Base-by-base conservation (phyloP, 2,797 vertebrate genomes). In the Perodicticus potto region DNA sequence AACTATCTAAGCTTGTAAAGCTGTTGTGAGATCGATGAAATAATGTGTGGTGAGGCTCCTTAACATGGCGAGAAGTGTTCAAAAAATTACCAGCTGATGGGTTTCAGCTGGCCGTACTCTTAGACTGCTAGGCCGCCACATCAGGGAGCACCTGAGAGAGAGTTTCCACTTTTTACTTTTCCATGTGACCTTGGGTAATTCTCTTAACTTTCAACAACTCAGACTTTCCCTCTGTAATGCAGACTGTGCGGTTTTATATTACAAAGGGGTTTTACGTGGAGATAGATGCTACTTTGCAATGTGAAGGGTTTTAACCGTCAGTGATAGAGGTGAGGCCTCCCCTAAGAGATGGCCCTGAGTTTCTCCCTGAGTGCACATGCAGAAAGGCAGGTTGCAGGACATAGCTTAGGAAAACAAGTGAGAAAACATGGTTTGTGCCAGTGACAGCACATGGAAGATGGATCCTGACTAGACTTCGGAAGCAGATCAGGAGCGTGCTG, bases 401-500 rank as follows among this genome's bases (percentile, higher is more conserved):
- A 96, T 82, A 97, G 92, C 93, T 97, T 96, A 74, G 88, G 96
- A 95, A 97, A 97, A 95, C 86, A 97, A 98, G 96, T 65, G 93
- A 94, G 92, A 19, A 74, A 94, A 95, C 97, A 84, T 45, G 80
- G 95, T 32, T 97, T 37, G 7, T 84, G 97, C 96, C 86, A 87
- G 61, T 83, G 97, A 95, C 61, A 96, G 91, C 94, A 34, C 0
- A 0, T 93, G 97, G 98, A 97, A 97, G 29, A 12, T 92, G 96
- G 98, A 96, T 97, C 25, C 13, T 96, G 97, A 94, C 43, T 82
- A 29, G 94, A 96, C 67, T 96, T 98, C 94, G 97, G 97, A 97
- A 97, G 97, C 97, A 97, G 96, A 95, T 97, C 95, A 93, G 97
- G 96, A 98, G 92, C 63, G 95, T 97, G 96, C 95, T 96, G 93